These are phyloP conservation scores for Oedothorax gibbosus DNA, from an alignment of 1,140 invertebrate genomes.

Conservation along the genomic window DNA sequence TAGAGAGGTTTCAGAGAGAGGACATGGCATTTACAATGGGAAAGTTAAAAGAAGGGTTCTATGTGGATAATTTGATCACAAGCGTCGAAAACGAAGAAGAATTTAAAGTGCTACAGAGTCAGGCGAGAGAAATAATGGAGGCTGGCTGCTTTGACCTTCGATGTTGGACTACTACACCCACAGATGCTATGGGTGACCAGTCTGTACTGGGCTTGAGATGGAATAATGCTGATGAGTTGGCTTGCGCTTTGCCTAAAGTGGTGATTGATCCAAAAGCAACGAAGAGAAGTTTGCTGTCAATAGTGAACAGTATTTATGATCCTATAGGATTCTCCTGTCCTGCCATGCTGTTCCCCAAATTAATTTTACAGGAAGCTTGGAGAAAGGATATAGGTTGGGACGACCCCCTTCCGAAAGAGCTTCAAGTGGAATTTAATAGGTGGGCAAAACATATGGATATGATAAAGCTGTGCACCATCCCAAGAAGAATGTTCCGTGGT, in stretches of 20 bases:
- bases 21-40: background rate
- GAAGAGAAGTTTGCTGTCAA: background rate
- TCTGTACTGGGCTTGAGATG: conserved; percentile 3
- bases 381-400: conserved; percentile 3
- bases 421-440: background rate
- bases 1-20: background rate
- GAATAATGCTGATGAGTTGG: background rate
- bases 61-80: conserved; percentile 7
- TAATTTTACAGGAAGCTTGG: conserved; percentile 23
- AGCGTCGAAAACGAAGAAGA: background rate
- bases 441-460: conserved; percentile 3
- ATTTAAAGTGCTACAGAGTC: background rate
- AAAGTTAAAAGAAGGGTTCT: conserved; percentile 17
- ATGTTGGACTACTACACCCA: conserved; percentile 6
- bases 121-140: conserved; percentile 4
- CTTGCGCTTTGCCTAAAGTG: background rate
- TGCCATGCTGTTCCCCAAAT: conserved; percentile 3
- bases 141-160: background rate
- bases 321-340: conserved; percentile 13
- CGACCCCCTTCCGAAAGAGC: background rate
- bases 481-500: conserved; percentile 9
- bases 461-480: background rate
- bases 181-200: background rate
- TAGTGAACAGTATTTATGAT: conserved; percentile 8
- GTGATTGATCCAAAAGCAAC: background rate